Percentiles rank a stretch among this genome's conserved stretches.
Conservation (phyloP, 2,888 invertebrate genomes). For the Epinotia brunnichana region DNA sequence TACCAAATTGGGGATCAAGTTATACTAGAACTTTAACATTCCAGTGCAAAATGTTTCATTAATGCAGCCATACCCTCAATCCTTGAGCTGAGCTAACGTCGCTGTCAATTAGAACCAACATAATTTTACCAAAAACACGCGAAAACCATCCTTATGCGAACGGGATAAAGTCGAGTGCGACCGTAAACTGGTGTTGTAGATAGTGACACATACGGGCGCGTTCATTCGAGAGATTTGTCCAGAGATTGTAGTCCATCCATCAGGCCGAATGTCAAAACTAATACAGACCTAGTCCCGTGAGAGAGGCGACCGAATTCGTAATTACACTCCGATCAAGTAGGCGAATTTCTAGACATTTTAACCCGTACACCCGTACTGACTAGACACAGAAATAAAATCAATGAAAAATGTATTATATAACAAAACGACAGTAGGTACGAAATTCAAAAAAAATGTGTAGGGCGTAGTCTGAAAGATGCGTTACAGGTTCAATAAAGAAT, state of each 20-base stretch:
- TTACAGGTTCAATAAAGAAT: no score
- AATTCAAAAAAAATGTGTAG: no score
- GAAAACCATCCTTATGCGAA: neutral
- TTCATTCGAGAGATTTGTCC: conserved; percentile 75
- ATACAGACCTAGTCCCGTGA: conserved; percentile 80
- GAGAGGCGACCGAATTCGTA: conserved; percentile 71
- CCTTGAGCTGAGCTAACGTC: conserved; percentile 7
- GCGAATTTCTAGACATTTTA: neutral
- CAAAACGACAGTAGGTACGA: no score
- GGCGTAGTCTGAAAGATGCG: no score
- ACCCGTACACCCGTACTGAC: no score
- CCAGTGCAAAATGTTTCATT: neutral
- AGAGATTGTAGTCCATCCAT: conserved; percentile 82
- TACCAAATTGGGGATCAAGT: neutral
- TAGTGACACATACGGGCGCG: conserved; percentile 70
- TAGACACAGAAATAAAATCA: no score
- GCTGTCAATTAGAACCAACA: conserved; percentile 24
- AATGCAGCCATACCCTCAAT: conserved; percentile 16
- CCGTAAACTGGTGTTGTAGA: conserved; percentile 30
- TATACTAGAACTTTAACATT: neutral
- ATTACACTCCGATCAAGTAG: conserved; percentile 53
- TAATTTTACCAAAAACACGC: neutral
- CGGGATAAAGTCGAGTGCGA: neutral
- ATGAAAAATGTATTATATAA: no score
- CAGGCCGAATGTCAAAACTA: conserved; percentile 83